Base-by-base conservation (phyloP, 2,888 invertebrate species). In the Apodemia duryi region DNA sequence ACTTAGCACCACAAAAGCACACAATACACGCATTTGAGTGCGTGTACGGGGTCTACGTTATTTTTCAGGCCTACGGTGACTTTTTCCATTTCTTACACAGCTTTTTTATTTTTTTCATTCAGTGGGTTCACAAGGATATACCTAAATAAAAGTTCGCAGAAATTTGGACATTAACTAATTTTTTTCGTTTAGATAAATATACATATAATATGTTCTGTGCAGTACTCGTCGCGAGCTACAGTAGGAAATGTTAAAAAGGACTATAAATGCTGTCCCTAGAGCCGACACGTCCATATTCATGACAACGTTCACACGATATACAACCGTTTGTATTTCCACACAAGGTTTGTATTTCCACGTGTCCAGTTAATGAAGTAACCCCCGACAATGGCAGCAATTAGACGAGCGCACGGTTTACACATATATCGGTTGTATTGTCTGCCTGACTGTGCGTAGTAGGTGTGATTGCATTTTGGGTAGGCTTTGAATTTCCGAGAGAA, bases 341-440 rank as follows among this genome's bases (percentile, higher is more conserved):
- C n/a, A 35, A 51, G 41, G 49, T 61, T 38, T 38, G 11, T 35
- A 52, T 61, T 46, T 43, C 63, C 46, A n/a, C 49, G 61, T 60
- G n/a, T n/a, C 38, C 9, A 7, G 54, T n/a, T 29, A 62, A 66
- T 66, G 54, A 63, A 57, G 63, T 63, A 63, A 57, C 57, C 65
- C 61, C 61, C 38, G 29, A 65, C 68, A 68, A 64, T 68, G 66
- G 67, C 67, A 66, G 66, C 72, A 73, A 73, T 73, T 72, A 71
- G 69, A 62, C 64, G 62, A 64, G 65, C 7, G 65, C 63, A 64
- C 46, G 66, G 66, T 64, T 64, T 69, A 73, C 67, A 63, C 62
- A 66, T 71, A 63, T 77, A 82, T 83, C 77, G 83, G 82, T 80
- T 78, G 72, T 70, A 71, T 76, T 75, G 80, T 78, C 75, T 68